Evolutionary conservation across 2,797 vertebrate genomes (phyloP), one percentile per base, ranked within the genome.

Genomic region (Chelonia mydas): DNA sequence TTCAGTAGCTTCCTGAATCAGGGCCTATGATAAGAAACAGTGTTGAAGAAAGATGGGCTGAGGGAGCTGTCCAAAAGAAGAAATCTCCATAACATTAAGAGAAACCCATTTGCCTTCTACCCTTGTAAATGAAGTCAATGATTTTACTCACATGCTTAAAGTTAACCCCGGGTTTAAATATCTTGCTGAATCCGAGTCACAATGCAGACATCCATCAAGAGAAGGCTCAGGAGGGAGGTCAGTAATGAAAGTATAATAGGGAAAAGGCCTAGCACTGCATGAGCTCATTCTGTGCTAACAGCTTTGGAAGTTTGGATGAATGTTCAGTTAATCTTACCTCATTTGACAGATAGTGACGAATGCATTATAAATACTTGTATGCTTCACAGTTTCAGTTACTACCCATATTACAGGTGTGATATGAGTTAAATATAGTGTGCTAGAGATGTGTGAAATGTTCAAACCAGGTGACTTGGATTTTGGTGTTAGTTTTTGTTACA

Each of bases 291-390:
- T 37, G 87, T 68, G 76, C 65, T 37, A 68, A 37, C 7, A 68
- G 59, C 53, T 79, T 21, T 74, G 37, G 37, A 74, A 47, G 45
- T 47, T 25, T 76, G 41, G 45, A 49, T 37, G 53, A 37, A 3
- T 31, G 41, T 2, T 31, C n/a, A 3, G 7, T 65, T 72, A 21
- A 50, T 28, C 15, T 7, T 81, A 84, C 77, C 16, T 89, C n/a
- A 2, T 5, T 50, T 31, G 54, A 51, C 7, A 47, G 41, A 10
- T 87, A 28, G 61, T 27, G 19, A 21, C 0, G 1, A 16, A 41
- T 4, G 5, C 0, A 0, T 7, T 11, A 7, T 1, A 55, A 82
- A 7, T 27, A 45, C 3, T 68, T 10, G 77, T 54, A 1, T 11
- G 74, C 0, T n/a, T 76, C 61, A 53, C 53, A 83, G 87, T 83